These are phyloP conservation scores for Dolichopus griseipennis DNA, from an alignment of 2,888 invertebrate species.

Conservation along the genomic window DNA sequence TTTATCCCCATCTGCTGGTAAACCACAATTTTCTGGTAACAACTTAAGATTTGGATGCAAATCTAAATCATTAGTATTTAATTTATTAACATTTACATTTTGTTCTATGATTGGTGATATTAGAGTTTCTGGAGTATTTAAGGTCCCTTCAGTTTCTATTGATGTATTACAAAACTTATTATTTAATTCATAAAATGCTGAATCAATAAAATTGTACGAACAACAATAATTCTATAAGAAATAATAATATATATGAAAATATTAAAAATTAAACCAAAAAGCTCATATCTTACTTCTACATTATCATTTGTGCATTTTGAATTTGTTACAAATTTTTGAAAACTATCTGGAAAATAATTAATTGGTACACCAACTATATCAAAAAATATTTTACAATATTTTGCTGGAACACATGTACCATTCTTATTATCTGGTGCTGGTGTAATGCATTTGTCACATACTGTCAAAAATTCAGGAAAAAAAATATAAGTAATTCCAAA, in stretches of 20 bases:
- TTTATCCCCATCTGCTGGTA: conserved; percentile 32
- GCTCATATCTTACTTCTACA: not conserved
- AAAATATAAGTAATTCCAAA: no score
- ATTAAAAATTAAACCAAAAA: not conserved
- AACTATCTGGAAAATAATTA: not conserved
- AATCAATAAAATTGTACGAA: not conserved
- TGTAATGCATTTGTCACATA: not conserved
- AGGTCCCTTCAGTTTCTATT: no score
- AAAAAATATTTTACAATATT: not conserved
- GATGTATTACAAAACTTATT: no score
- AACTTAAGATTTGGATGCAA: not conserved
- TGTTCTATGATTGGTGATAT: no score
- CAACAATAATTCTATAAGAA: not conserved
- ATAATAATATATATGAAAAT: not conserved
- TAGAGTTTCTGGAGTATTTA: no score
- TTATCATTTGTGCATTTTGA: not conserved
- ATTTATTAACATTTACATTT: no score
- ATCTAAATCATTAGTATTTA: not conserved
- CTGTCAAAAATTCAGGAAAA: no score
- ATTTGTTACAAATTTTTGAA: not conserved
- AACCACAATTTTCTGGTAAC: conserved; percentile 19
- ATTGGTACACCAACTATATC: not conserved
- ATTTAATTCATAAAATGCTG: not conserved
- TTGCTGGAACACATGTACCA: not conserved
- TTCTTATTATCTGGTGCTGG: not conserved